Evolutionary conservation across 2,888 invertebrate genomes (phyloP).

Genomic region (Pycnomerus fuliginosus): DNA sequence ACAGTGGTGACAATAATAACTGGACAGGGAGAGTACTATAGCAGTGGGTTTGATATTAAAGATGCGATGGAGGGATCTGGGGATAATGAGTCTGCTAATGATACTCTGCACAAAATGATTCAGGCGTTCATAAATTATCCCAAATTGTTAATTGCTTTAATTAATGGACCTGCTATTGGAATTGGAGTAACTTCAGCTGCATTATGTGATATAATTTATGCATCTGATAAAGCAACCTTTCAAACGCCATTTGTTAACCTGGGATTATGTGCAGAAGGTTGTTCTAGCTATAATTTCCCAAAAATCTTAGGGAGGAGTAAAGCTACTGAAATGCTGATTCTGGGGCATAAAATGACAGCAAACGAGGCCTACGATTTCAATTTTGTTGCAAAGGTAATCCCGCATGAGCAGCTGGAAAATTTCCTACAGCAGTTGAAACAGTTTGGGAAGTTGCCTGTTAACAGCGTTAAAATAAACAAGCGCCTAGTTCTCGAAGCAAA

Average conservation of each 20-base stretch:
- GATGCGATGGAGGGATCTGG: constrained; percentile 14
- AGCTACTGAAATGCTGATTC: constrained; percentile 55
- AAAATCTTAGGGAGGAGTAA: constrained; percentile 79
- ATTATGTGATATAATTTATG: constrained; percentile 86
- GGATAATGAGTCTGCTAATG: background rate
- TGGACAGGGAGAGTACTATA: constrained; percentile 77
- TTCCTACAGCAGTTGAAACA: constrained; percentile 58
- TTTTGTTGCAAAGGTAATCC: constrained; percentile 77
- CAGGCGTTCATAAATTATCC: constrained; percentile 80
- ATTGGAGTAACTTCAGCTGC: constrained; percentile 82
- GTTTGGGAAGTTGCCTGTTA: constrained; percentile 57
- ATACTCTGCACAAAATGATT: constrained; percentile 56
- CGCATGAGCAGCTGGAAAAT: constrained; percentile 60
- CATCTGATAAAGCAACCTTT: constrained; percentile 84
- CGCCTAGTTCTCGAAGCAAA: constrained; percentile 65
- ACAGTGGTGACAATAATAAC: constrained; percentile 75
- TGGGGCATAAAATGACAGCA: constrained; percentile 77
- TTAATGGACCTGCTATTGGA: constrained; percentile 95
- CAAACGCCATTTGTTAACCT: constrained; percentile 83
- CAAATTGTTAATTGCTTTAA: constrained; percentile 81
- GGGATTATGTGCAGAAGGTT: constrained; percentile 87
- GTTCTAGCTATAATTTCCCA: constrained; percentile 85
- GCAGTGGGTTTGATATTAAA: constrained; percentile 78
- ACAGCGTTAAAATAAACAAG: constrained; percentile 69
- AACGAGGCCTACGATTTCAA: constrained; percentile 75